Percentiles rank a stretch among this genome's conserved stretches.
Conservation (phyloP, 2,888 invertebrate species). For the Aphodius sticticus region DNA sequence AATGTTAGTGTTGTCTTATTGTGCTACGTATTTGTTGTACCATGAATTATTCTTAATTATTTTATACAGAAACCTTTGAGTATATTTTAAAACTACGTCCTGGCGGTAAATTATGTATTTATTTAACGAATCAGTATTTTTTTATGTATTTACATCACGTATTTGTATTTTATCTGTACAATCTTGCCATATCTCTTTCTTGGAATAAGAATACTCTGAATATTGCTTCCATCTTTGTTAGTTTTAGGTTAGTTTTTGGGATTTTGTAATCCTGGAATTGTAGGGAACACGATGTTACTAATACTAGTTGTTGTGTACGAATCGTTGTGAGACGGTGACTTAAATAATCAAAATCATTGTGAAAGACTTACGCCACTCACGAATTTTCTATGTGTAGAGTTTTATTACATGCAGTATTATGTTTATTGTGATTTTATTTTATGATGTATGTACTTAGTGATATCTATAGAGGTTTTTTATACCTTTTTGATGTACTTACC, state of each 20-base stretch:
- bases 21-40: slow-evolving; percentile 6
- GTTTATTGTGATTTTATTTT: slow-evolving; percentile 33
- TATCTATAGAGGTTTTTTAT: slow-evolving; percentile 29
- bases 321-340: too few species aligned
- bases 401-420: slow-evolving; percentile 32
- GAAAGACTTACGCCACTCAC: not conserved
- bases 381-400: not conserved
- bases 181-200: not conserved
- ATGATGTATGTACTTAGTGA: not conserved
- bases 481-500: slow-evolving; percentile 29
- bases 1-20: not conserved
- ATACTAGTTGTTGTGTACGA: not conserved
- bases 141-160: not conserved
- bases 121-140: not conserved
- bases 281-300: not conserved
- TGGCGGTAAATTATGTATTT: not conserved
- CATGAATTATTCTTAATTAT: not conserved
- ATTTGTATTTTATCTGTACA: not conserved
- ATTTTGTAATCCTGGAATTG: not conserved
- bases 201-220: not conserved
- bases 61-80: not conserved
- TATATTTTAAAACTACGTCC: too few species aligned
- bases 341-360: not conserved
- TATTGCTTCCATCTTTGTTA: not conserved
- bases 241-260: not conserved